Evolutionary conservation across 2,888 invertebrate species (phyloP), one percentile per base, ranked within the genome.

Genomic region (Trichogramma dendrolimi): DNA sequence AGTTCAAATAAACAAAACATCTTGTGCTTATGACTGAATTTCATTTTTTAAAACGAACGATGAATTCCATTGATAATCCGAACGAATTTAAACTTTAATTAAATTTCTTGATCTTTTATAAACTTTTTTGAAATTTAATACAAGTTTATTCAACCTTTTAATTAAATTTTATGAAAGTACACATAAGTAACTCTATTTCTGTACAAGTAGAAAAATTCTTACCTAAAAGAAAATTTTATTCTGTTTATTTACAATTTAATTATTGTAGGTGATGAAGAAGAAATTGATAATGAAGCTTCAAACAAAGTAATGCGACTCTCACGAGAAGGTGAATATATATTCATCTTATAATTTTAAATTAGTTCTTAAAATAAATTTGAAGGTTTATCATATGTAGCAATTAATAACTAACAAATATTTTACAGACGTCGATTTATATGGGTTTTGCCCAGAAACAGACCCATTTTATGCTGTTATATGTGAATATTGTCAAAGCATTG

Each of bases 381-480:
- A 1, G 38, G 8, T 27, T 11, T 10, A 38, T 46, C 49, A 4
- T 39, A 27, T 27, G 27, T 27, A 27, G 27, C 47, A 55, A 49
- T 55, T 48, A 44, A 39, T 40, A 42, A 27, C 27, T 8, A 43
- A 11, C 43, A 46, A 48, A 1, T 38, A 55, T 66, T 56, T 76
- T 76, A 53, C 84, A 79, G 87, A 87, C 77, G 90, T 90, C 86
- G 84, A 85, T 69, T 84, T 90, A 61, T 91, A 88, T 79, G 91
- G 91, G 53, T 83, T 89, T 71, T 89, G 89, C 72, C 92, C 92
- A 39, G 89, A 90, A 72, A 85, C 86, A 79, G 90, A 91, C 80
- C 83, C 85, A 66, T 86, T 91, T 71, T 87, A 87, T 75, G 86
- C 90, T 65, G 89, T 90, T 64, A 86, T 91, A 70, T 92, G 92